Base-by-base conservation (phyloP, 2,888 invertebrate species). In the Erebia ligea region DNA sequence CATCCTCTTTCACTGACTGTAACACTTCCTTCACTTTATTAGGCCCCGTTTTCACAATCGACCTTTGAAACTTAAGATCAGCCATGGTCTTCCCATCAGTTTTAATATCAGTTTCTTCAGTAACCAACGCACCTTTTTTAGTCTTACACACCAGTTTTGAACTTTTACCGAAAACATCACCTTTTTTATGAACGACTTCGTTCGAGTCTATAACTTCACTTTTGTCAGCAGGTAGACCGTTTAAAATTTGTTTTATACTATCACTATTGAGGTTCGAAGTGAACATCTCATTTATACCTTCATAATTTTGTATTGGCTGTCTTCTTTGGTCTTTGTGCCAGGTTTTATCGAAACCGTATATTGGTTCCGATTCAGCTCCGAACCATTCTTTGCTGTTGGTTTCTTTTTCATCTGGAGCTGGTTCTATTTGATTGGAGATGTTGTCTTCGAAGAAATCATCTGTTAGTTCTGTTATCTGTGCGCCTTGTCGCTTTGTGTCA, bases 261-360 rank as follows among this genome's bases (percentile, higher is more conserved):
- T 89, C 87, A 76, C 86, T 84, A 75, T 84, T 90, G 66, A 91
- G 77, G 74, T 78, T 82, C 19, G 81, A 83, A 75, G 86, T 80
- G 74, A 85, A 82, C 72, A 92, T 88, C 80, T 89, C 87, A 80
- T 92, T 92, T 82, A 92, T 78, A 77, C 91, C 89, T 64, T 91
- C 91, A 76, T 90, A 92, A 75, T 86, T 87, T 73, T 87, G 86
- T 77, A 93, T 89, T 67, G 93, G 93, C 84, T 91, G 91, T 85
- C 93, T 80, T 92, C 93, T 92, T 91, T 92, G 92, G 91, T 93
- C 93, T 86, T 82, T 91, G 76, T 92, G 90, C 92, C 92, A 93
- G 61, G 86, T 85, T 54, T 85, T 84, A 79, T 91, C 86, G 69
- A 89, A 91, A 67, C 89, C 91, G 75, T 92, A 92, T 62, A 89